These are phyloP conservation scores for Corella eumyota DNA, from an alignment of 23 tunicate species.

Conservation along the genomic window DNA sequence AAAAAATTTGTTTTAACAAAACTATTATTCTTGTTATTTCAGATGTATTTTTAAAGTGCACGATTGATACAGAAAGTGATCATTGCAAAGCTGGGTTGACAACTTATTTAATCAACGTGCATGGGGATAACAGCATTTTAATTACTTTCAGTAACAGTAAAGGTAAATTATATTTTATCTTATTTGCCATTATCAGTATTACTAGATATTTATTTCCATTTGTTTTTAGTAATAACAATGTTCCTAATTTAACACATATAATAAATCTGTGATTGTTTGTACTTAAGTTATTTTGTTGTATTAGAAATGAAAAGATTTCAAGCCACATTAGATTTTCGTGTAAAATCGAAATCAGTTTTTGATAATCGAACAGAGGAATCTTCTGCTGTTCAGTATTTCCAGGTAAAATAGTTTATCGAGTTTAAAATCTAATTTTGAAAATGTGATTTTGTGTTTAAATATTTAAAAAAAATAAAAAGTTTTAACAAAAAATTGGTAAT, in stretches of 20 bases:
- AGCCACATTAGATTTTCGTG: conserved; percentile 31
- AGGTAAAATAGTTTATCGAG: conserved; percentile 17
- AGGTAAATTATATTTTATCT: conserved; percentile 18
- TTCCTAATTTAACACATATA: too few species aligned
- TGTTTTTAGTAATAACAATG: not conserved
- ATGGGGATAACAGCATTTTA: conserved; percentile 51
- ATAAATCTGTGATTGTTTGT: too few species aligned
- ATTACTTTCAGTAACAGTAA: conserved; percentile 28
- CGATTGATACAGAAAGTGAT: conserved; percentile 43
- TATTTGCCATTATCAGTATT: not conserved
- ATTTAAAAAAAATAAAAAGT: not conserved
- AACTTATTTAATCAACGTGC: conserved; percentile 54
- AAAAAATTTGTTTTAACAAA: not conserved
- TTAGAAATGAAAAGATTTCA: conserved; percentile 61
- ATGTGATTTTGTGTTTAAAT: not conserved
- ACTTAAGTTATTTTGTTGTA: not conserved
- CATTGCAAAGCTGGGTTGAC: conserved; percentile 37
- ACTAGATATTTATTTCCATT: too few species aligned
- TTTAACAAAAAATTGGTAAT: too few species aligned
- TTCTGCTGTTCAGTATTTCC: conserved; percentile 96
- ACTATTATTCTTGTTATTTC: conserved; percentile 2
- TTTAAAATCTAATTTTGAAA: not conserved
- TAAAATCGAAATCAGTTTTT: conserved; percentile 57
- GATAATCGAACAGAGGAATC: conserved; percentile 91
- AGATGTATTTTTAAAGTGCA: conserved; percentile 45